Percentiles rank a stretch among this genome's conserved stretches.
phyloP scores from a whole-genome alignment of 2,888 invertebrate species.

The Cylindroiulus punctatus region DNA sequence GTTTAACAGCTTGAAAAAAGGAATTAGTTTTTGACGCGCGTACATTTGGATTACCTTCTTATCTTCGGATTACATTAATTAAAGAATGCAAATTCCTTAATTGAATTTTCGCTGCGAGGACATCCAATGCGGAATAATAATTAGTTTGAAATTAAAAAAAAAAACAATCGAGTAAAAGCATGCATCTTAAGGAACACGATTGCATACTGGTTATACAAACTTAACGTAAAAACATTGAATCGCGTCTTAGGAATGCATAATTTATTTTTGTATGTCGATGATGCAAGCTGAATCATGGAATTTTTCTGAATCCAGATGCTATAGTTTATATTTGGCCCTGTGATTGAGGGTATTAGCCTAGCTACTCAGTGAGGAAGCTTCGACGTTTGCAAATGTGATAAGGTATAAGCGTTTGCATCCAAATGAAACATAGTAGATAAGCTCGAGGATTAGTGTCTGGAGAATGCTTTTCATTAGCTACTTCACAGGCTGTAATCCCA shows the following conservation, averaged over 20 bases:
- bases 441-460: slow-evolving; percentile 54
- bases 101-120: neutral
- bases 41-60: neutral
- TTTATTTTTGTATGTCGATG: neutral
- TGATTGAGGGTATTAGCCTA: neutral
- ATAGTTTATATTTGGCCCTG: neutral
- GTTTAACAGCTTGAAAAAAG: neutral
- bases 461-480: slow-evolving; percentile 54
- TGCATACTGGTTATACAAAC: too few relatives aligned
- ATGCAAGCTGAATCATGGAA: neutral
- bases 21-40: neutral
- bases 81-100: slow-evolving; percentile 26
- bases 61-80: neutral
- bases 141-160: neutral
- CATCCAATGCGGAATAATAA: neutral
- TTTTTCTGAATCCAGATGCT: neutral
- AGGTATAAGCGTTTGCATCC: slow-evolving; percentile 46
- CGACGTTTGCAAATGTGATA: slow-evolving; percentile 40
- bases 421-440: slow-evolving; percentile 51
- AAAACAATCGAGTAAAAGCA: neutral
- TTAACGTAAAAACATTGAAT: neutral
- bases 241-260: slow-evolving; percentile 7
- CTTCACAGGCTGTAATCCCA: slow-evolving; percentile 54
- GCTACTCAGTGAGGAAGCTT: neutral
- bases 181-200: neutral